Evolutionary conservation across 2,888 invertebrate genomes (phyloP), one percentile per base, ranked within the genome.

Genomic region (Furcula furcula): DNA sequence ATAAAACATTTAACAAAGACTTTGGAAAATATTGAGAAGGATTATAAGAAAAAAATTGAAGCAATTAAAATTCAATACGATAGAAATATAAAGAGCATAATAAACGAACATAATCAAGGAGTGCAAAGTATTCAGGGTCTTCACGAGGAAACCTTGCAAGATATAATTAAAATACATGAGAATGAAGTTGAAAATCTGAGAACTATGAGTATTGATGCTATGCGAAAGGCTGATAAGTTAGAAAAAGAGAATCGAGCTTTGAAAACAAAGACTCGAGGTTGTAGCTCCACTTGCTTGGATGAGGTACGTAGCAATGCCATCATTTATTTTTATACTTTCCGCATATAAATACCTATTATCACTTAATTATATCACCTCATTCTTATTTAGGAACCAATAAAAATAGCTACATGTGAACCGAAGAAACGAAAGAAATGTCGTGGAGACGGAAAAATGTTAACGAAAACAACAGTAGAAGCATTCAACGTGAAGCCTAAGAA

Each of bases 51-150:
- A 42, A 86, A 79, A 65, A 68, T 85, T 16, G 76, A 84, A 28
- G 78, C 78, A 3, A 71, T 91, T 23, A 90, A 91, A 71, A 50
- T 71, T 9, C 91, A 91, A 53, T 90, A 90, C 46, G 90, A 91
- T 19, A 76, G 65, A 46, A 89, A 91, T 31, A 83, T 90, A 28
- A 88, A 87, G 52, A 85, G 74, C 40, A 78, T 91, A 34, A 72
- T 90, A 13, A 87, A 86, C 34, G 86, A 90, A 53, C 90, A 91
- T 46, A 87, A 89, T 54, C 79, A 82, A 42, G 90, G 90, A n/a
- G 89, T 91, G 2, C 79, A 77, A 45, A 89, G 80, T 46, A 78
- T 91, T 53, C 91, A 91, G 64, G 75, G 69, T 41, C 74, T 90
- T 16, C 90, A 91, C 19, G 90, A 90, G 56, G 89, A 90, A 49